Conservation (phyloP, 2,888 invertebrate genomes). For the Eristalis intricaria region DNA sequence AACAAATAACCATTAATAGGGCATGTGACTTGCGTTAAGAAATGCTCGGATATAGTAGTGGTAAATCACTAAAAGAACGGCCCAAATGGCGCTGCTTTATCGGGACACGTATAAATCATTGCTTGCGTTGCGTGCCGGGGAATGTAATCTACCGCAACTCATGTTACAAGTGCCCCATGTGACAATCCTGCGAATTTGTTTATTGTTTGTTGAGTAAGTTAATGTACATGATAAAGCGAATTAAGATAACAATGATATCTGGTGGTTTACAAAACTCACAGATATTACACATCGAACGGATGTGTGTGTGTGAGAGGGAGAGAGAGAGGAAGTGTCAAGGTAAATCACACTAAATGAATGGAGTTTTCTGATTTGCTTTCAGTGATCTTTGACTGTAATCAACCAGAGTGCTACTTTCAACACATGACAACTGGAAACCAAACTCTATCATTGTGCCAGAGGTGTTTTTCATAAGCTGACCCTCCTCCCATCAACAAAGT, state of each 20-base stretch:
- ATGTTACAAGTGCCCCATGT: conserved; percentile 7
- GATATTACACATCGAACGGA: background rate
- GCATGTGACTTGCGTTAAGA: background rate
- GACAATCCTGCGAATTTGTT: conserved; percentile 11
- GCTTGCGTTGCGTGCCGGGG: background rate
- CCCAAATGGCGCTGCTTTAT: background rate
- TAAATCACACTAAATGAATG: too few relatives aligned
- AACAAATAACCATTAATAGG: background rate
- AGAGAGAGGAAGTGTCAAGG: background rate
- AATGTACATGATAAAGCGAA: conserved; percentile 14
- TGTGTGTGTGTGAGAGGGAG: background rate
- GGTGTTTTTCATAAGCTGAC: too few relatives aligned
- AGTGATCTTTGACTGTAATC: too few relatives aligned
- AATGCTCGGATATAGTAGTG: background rate
- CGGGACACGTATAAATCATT: conserved; percentile 4
- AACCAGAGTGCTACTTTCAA: too few relatives aligned
- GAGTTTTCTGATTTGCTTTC: too few relatives aligned
- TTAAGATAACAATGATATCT: conserved; percentile 9
- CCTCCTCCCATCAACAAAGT: too few relatives aligned
- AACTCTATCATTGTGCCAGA: too few relatives aligned
- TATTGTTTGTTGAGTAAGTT: conserved; percentile 14
- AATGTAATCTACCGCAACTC: conserved; percentile 5
- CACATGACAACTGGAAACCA: too few relatives aligned
- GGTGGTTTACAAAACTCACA: background rate
- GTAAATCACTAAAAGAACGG: background rate